These are phyloP conservation scores for Notiomystis cincta DNA, from an alignment of 2,113 vertebrate species.

Conservation along the genomic window DNA sequence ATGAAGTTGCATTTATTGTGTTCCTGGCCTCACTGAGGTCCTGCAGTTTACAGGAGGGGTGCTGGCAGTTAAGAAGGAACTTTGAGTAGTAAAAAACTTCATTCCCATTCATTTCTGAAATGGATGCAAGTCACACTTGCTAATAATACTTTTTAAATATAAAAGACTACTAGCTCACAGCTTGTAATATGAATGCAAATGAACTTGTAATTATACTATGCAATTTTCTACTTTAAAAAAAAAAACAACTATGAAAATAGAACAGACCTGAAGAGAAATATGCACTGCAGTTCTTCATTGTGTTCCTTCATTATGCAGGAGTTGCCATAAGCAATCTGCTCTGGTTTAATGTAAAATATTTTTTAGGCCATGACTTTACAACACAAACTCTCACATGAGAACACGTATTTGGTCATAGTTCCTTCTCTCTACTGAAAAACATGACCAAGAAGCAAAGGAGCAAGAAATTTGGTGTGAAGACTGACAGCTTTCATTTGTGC, in stretches of 20 bases:
- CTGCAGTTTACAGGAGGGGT: not conserved
- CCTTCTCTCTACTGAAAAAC: not conserved
- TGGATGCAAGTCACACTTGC: conserved; percentile 70
- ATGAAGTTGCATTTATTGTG: not conserved
- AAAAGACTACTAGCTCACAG: conserved; percentile 73
- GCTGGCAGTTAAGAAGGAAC: not conserved
- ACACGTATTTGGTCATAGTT: not conserved
- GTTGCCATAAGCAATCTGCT: conserved; percentile 75
- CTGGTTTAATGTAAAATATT: conserved; percentile 63
- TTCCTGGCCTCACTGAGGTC: not conserved
- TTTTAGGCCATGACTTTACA: conserved; percentile 61
- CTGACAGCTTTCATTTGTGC: not conserved
- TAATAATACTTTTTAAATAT: conserved; percentile 70
- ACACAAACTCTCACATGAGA: conserved; percentile 27
- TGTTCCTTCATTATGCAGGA: conserved; percentile 74
- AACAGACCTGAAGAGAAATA: conserved; percentile 75
- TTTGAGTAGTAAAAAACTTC: not conserved
- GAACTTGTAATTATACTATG: conserved; percentile 79
- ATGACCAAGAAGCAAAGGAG: not conserved
- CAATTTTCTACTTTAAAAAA: conserved; percentile 75
- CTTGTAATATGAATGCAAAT: conserved; percentile 83
- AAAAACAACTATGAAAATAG: conserved; percentile 67
- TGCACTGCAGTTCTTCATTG: conserved; percentile 74
- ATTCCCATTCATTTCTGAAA: conserved; percentile 36
- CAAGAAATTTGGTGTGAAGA: not conserved